Conservation (phyloP, 2,797 vertebrate species). For the Pachyuromys duprasi region DNA sequence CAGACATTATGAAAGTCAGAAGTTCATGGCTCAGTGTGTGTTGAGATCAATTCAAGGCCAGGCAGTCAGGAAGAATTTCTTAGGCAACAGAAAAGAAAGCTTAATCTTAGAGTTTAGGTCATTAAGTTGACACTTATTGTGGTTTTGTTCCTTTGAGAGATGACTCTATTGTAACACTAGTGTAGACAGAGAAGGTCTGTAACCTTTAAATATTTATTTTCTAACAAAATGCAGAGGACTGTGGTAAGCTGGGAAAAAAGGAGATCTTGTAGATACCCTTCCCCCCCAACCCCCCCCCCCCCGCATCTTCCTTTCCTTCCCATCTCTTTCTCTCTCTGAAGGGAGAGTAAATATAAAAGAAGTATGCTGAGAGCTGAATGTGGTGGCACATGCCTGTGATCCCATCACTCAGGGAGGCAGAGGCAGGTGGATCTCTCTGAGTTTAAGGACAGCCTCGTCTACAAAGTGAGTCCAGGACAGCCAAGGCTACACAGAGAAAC, state of each 20-base stretch:
- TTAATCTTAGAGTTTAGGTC: neutral
- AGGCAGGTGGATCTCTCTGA: too few relatives aligned
- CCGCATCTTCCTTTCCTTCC: neutral
- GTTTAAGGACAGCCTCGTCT: too few relatives aligned
- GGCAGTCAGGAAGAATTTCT: neutral
- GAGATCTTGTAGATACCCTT: neutral
- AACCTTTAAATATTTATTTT: slow-evolving; percentile 30
- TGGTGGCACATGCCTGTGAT: too few relatives aligned
- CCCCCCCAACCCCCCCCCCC: neutral
- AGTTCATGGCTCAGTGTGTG: neutral
- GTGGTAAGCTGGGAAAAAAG: neutral
- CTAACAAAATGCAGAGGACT: neutral
- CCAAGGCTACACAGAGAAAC: too few relatives aligned
- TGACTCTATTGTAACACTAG: neutral
- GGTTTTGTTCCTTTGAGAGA: neutral
- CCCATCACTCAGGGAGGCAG: too few relatives aligned
- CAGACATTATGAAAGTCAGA: neutral
- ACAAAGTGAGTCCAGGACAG: too few relatives aligned
- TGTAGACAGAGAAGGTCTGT: neutral
- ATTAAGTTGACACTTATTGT: neutral
- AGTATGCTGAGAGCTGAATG: neutral
- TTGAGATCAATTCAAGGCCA: neutral
- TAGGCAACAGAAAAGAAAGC: neutral
- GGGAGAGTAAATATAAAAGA: neutral
- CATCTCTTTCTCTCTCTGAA: neutral